Evolutionary conservation across 1,140 invertebrate genomes (phyloP).

Genomic region (Temnothorax nylanderi): DNA sequence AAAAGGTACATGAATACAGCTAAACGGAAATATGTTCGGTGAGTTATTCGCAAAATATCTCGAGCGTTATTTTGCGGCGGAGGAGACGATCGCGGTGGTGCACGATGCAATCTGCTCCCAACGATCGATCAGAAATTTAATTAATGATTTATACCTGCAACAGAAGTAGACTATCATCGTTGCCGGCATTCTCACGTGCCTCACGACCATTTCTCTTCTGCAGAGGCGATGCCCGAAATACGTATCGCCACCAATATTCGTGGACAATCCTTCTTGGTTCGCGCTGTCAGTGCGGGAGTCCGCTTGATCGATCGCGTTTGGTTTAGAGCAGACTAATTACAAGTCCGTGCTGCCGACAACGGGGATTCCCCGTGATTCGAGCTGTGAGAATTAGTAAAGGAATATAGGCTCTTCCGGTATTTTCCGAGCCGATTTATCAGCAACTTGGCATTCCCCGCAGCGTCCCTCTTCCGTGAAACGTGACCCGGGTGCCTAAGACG

Average conservation of each 20-base stretch:
- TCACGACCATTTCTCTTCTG: not conserved
- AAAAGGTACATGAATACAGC: not conserved
- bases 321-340: conserved; percentile 51
- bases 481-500: conserved; percentile 35
- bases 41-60: not conserved
- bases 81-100: not conserved
- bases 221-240: not conserved
- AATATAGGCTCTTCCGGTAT: conserved; percentile 36
- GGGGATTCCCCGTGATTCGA: conserved; percentile 43
- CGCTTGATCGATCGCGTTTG: conserved; percentile 50
- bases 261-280: conserved; percentile 45
- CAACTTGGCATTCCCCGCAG: conserved; percentile 42
- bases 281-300: conserved; percentile 6
- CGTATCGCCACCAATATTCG: conserved; percentile 21
- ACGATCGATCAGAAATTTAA: conserved; percentile 26
- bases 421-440: conserved; percentile 61
- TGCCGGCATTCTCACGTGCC: not conserved
- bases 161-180: not conserved
- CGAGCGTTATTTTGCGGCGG: not conserved
- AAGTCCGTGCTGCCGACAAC: conserved; percentile 3
- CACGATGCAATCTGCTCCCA: not conserved
- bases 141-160: conserved; percentile 22
- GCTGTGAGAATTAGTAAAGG: not conserved
- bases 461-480: conserved; percentile 40
- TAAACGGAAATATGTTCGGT: not conserved